These are phyloP conservation scores for Phaedon cochleariae DNA, from an alignment of 2,888 invertebrate species.

Conservation along the genomic window DNA sequence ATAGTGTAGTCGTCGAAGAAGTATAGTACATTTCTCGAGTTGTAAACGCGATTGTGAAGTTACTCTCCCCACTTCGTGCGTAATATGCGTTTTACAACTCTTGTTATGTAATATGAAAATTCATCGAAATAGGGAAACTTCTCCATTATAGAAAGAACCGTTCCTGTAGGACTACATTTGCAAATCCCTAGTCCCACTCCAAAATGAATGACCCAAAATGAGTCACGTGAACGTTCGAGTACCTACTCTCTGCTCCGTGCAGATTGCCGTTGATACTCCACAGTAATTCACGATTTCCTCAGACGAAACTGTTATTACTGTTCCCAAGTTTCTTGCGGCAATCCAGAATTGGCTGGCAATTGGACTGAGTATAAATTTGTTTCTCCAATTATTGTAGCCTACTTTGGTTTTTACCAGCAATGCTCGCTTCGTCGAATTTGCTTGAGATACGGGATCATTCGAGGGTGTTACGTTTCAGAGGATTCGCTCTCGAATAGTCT, in stretches of 20 bases:
- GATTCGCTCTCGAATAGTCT: background rate
- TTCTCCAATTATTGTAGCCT: constrained; percentile 20
- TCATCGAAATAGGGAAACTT: too few species aligned
- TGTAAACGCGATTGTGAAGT: too few species aligned
- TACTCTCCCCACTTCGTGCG: too few species aligned
- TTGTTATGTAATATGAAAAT: too few species aligned
- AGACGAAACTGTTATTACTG: constrained; percentile 14
- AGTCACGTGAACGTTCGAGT: too few species aligned
- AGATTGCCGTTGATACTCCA: background rate
- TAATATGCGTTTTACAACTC: too few species aligned
- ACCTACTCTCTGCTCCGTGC: background rate
- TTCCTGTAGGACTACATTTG: too few species aligned
- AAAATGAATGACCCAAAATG: too few species aligned
- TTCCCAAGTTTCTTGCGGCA: constrained; percentile 12
- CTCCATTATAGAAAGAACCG: too few species aligned
- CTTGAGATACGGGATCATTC: constrained; percentile 16
- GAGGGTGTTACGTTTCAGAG: constrained; percentile 4
- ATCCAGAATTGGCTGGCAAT: constrained; percentile 22
- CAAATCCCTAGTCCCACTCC: too few species aligned
- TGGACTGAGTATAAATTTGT: constrained; percentile 25
- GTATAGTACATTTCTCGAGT: too few species aligned
- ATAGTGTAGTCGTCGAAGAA: too few species aligned
- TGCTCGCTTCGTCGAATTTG: constrained; percentile 8
- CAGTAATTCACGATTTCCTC: background rate
- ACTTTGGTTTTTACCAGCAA: constrained; percentile 12